phyloP scores from a whole-genome alignment of 30 jellyfish, hydroid and myxozoan genomes.

The Cassiopea andromeda region DNA sequence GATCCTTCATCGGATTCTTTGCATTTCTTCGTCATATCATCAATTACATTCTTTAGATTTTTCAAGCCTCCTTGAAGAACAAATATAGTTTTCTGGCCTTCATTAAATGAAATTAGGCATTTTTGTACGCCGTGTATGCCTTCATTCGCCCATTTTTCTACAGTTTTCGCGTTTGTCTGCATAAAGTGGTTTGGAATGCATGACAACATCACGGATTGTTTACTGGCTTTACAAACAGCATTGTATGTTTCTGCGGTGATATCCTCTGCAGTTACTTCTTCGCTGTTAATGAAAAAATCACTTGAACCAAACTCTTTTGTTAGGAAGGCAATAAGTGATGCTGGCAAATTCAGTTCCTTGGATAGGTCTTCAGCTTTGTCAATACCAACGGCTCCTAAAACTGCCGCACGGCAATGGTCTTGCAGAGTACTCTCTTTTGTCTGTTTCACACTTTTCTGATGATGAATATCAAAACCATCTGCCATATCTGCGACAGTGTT shows the following conservation, averaged over 20 bases:
- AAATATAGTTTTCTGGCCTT: conserved; percentile 49
- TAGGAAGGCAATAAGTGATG: conserved; percentile 53
- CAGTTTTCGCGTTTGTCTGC: conserved; percentile 18
- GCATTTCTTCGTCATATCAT: conserved; percentile 12
- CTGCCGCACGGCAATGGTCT: conserved; percentile 64
- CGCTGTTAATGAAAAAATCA: conserved; percentile 71
- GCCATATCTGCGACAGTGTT: conserved; percentile 13
- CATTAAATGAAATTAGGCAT: conserved; percentile 53
- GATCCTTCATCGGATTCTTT: conserved; percentile 36
- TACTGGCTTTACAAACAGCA: conserved; percentile 54
- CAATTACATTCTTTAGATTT: conserved; percentile 10
- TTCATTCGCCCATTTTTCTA: conserved; percentile 46
- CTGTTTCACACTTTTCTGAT: conserved; percentile 32
- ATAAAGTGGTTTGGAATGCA: conserved; percentile 41
- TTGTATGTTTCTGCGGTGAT: conserved; percentile 63
- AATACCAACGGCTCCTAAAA: conserved; percentile 56
- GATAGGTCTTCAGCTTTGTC: conserved; percentile 60
- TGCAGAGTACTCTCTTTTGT: conserved; percentile 38
- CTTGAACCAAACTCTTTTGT: conserved; percentile 65
- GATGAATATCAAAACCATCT: conserved; percentile 66
- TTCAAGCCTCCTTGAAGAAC: conserved; percentile 38
- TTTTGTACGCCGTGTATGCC: conserved; percentile 38
- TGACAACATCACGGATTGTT: conserved; percentile 39
- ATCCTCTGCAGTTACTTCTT: conserved; percentile 77
- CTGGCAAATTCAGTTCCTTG: conserved; percentile 51